Evolutionary conservation across 2,888 invertebrate species (phyloP).

Genomic region (Ecliptopera silaceata): DNA sequence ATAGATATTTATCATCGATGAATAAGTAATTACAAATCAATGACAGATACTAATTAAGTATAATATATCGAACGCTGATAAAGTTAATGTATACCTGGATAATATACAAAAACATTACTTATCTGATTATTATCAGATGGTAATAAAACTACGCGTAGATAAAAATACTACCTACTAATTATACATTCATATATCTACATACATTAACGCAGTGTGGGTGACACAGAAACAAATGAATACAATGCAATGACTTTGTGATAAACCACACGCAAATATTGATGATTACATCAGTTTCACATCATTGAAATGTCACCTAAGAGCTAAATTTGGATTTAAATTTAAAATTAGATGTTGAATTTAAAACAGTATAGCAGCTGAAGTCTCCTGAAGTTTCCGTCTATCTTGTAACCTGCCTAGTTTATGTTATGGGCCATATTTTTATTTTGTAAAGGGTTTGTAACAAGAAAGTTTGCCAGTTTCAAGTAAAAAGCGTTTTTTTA

Average conservation of each 20-base stretch:
- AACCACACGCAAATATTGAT: not conserved
- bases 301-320: not conserved
- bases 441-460: too few species aligned
- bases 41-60: not conserved
- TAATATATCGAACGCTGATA: not conserved
- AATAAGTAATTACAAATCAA: not conserved
- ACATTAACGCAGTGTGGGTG: not conserved
- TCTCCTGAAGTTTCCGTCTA: too few species aligned
- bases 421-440: too few species aligned
- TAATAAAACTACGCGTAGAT: not conserved
- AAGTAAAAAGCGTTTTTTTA: too few species aligned
- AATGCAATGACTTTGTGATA: not conserved
- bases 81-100: not conserved
- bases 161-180: not conserved
- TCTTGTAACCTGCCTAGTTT: too few species aligned
- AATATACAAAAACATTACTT: too few species aligned
- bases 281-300: too few species aligned
- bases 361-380: too few species aligned
- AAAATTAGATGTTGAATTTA: too few species aligned
- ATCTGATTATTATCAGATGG: not conserved
- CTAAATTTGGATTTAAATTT: too few species aligned
- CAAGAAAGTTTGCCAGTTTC: too few species aligned
- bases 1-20: too few species aligned
- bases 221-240: not conserved
- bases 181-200: not conserved